Conservation (phyloP, 2,797 vertebrate species). For the Dendrocincla tyrannina region DNA sequence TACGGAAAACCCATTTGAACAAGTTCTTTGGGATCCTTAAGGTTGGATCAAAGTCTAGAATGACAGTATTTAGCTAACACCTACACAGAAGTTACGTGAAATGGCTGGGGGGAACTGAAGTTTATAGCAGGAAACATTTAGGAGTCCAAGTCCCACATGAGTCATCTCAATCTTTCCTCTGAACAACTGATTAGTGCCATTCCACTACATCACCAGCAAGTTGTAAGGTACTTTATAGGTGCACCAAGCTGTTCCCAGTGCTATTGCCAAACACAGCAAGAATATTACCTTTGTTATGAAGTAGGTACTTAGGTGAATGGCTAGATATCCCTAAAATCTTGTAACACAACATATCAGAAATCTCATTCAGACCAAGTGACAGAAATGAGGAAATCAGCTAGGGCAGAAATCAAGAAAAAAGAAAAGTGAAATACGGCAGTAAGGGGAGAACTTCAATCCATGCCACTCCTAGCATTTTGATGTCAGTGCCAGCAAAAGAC, state of each 20-base stretch:
- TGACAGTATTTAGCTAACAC: neutral
- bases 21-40: neutral
- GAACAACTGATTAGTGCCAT: neutral
- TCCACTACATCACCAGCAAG: neutral
- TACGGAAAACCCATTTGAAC: neutral
- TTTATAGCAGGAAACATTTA: neutral
- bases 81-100: neutral
- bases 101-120: neutral
- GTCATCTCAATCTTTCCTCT: neutral
- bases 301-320: neutral
- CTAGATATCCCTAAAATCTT: neutral
- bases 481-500: neutral
- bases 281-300: conserved; percentile 1
- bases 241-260: neutral
- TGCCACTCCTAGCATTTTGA: neutral
- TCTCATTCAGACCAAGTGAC: neutral
- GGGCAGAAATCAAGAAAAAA: neutral
- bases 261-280: conserved; percentile 9
- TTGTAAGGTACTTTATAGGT: neutral
- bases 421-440: neutral
- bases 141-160: neutral
- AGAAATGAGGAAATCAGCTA: neutral
- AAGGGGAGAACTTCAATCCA: neutral
- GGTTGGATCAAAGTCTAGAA: neutral
- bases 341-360: neutral